Evolutionary conservation across 2,888 invertebrate species (phyloP), one percentile per base, ranked within the genome.

Genomic region (Allolobophora icterica): DNA sequence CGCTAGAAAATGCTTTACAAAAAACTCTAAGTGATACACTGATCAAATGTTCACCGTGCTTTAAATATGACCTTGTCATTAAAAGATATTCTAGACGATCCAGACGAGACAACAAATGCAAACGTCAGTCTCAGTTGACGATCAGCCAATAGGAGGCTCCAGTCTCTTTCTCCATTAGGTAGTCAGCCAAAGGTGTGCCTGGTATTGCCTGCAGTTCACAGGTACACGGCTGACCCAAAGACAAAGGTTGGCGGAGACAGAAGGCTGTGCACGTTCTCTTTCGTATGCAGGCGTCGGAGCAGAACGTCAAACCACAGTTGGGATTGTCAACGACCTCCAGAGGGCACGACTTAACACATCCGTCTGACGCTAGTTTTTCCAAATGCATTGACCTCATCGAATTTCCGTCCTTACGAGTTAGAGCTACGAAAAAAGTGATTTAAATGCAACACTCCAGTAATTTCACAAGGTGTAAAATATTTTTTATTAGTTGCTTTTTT

Each of bases 201-300:
- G 84, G 84, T 34, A 84, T 84, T n/a, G 84, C 84, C 24, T 84
- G 84, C 33, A 84, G 84, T 35, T 84, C 84, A 35, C 84, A 84
- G 0, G 84, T 84, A 21, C 84, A 84, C 33, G 84, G 84, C 35
- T 17, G 17, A 21, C 34, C 33, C 34, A 15, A 15, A 33, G 34
- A 35, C n/a, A 34, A 1, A 19, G 34, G 34, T 34, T 33, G 84
- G 84, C 34, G 84, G 15, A 84, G 84, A 15, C 84, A 84, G 84
- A 84, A 84, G 30, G 84, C 84, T 21, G 84, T 84, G 33, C 84
- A 84, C 11, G 1, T 84, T 17, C 19, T 33, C 34, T 84, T 84
- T 15, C 3, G 19, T 2, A 35, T 84, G 34, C 84, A 84, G 34
- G 84, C 35, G 34, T 35, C 34, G 84, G 84, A 33, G 34, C 84